Percentiles rank a stretch among this genome's conserved stretches.
Evolutionary conservation across 1,140 invertebrate genomes (phyloP).

Genomic region (Meloidogyne floridensis): DNA sequence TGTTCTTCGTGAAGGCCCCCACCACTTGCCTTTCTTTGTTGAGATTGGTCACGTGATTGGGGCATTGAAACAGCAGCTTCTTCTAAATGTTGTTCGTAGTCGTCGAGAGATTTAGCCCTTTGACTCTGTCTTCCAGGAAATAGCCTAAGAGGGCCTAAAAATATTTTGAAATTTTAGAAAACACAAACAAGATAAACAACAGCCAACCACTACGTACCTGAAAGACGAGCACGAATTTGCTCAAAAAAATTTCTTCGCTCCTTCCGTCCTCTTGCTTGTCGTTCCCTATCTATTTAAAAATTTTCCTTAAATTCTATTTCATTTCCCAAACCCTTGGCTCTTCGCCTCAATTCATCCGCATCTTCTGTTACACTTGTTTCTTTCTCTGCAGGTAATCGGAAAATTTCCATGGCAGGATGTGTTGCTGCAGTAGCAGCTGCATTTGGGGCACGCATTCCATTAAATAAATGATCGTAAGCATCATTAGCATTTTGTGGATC

Average conservation of each 20-base stretch:
- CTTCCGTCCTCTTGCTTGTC: not conserved
- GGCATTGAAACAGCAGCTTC: constrained; percentile 20
- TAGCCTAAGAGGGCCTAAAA: constrained; percentile 14
- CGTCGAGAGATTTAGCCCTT: constrained; percentile 19
- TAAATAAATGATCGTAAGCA: constrained; percentile 23
- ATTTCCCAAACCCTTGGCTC: constrained; percentile 4
- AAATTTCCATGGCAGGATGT: constrained; percentile 21
- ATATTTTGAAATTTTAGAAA: not conserved
- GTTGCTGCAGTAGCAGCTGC: not conserved
- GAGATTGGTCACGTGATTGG: constrained; percentile 20
- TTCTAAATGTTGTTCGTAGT: constrained; percentile 22
- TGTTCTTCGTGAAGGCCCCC: constrained; percentile 5
- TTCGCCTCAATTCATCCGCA: constrained; percentile 9
- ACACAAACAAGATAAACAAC: not conserved
- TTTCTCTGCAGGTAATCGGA: constrained; percentile 18
- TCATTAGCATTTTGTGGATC: constrained; percentile 6
- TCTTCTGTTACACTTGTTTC: constrained; percentile 2
- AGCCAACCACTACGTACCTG: not conserved
- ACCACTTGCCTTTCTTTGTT: constrained; percentile 21
- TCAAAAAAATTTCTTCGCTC: constrained; percentile 20
- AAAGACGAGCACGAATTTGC: constrained; percentile 20
- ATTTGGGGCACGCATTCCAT: constrained; percentile 2
- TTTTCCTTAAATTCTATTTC: not conserved
- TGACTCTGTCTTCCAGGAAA: constrained; percentile 16
- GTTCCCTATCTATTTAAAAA: constrained; percentile 13